Percentiles rank a stretch among this genome's conserved stretches.
phyloP scores from a whole-genome alignment of 2,113 vertebrate genomes.

The Tapirus terrestris region DNA sequence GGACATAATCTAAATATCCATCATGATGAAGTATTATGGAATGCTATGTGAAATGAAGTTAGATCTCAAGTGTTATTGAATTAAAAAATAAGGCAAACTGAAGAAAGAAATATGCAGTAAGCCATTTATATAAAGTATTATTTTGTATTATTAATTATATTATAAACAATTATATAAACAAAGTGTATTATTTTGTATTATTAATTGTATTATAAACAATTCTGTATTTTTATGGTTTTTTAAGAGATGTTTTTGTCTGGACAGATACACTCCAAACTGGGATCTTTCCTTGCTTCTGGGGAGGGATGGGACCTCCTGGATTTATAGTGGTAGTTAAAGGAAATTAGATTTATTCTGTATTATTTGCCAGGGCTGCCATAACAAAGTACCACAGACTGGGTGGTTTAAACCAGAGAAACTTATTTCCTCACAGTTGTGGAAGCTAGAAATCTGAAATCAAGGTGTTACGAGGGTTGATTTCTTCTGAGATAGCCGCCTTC shows the following conservation, averaged over 20 bases:
- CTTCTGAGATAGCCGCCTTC: background rate
- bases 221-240: background rate
- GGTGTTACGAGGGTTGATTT: background rate
- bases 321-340: background rate
- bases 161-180: background rate
- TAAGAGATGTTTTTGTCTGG: background rate
- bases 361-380: background rate
- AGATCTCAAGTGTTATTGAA: background rate
- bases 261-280: background rate
- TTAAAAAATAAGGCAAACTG: background rate
- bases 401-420: background rate
- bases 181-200: background rate
- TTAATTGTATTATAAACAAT: background rate
- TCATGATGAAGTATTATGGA: background rate
- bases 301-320: background rate
- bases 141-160: no score
- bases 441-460: background rate
- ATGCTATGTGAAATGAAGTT: background rate
- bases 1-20: background rate
- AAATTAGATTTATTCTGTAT: background rate
- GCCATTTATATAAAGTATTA: background rate
- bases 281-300: background rate
- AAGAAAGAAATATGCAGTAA: background rate
- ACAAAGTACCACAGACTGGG: background rate
- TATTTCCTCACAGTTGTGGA: background rate